A percentile compares a stretch with the other conserved stretches of the same genome.
These are phyloP conservation scores for Nycticorax nycticorax DNA, from an alignment of 2,113 vertebrate species.

Conservation along the genomic window DNA sequence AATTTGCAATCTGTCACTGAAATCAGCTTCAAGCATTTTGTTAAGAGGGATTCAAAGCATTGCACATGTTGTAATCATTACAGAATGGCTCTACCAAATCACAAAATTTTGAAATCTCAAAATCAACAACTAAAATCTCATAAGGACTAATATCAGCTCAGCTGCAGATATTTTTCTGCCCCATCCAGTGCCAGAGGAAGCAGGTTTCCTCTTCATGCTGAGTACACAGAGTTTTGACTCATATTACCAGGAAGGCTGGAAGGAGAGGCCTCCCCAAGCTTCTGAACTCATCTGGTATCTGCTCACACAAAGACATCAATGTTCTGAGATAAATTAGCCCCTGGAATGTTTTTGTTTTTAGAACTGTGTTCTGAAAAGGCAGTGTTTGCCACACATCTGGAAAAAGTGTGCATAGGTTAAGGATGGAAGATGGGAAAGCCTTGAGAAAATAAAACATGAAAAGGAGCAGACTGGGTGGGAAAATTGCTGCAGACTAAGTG, in stretches of 20 bases:
- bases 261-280: slow-evolving; percentile 50
- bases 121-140: not conserved
- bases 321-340: slow-evolving; percentile 67
- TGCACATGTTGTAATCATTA: not conserved
- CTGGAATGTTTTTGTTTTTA: slow-evolving; percentile 71
- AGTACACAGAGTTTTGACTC: slow-evolving; percentile 57
- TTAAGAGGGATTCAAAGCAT: not conserved
- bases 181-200: slow-evolving; percentile 29
- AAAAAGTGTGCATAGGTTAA: slow-evolving; percentile 66
- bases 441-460: slow-evolving; percentile 69
- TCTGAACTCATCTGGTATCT: slow-evolving; percentile 70
- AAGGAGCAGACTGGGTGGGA: slow-evolving; percentile 45
- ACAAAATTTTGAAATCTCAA: slow-evolving; percentile 6
- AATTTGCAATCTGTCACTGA: not conserved
- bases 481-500: slow-evolving; percentile 4
- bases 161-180: slow-evolving; percentile 48
- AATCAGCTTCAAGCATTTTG: not conserved
- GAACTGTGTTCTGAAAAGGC: slow-evolving; percentile 56
- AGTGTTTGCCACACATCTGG: slow-evolving; percentile 71
- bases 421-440: not conserved
- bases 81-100: not conserved
- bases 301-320: slow-evolving; percentile 51
- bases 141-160: slow-evolving; percentile 24
- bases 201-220: slow-evolving; percentile 61
- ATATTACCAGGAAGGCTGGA: slow-evolving; percentile 54